Percentiles rank a stretch among this genome's conserved stretches.
phyloP scores from a whole-genome alignment of 2,888 invertebrate genomes.

The Parasteatoda lunata region DNA sequence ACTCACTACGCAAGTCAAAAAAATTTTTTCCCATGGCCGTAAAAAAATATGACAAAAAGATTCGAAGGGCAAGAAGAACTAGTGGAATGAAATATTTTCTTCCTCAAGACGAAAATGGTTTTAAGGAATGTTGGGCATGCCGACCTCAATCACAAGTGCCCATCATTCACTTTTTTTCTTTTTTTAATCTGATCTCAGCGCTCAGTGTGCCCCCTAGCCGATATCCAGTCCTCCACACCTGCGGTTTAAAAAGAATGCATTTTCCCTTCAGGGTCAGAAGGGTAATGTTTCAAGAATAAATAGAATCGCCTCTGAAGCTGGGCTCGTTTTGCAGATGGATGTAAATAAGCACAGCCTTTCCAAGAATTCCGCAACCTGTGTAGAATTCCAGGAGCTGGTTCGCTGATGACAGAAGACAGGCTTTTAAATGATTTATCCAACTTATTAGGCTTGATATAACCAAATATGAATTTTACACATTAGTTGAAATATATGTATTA shows the following conservation, averaged over 20 bases:
- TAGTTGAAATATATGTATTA: too few relatives aligned
- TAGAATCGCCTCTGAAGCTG: not conserved
- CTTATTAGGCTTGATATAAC: too few relatives aligned
- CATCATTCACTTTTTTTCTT: slow-evolving; percentile 15
- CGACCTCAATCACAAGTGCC: slow-evolving; percentile 36
- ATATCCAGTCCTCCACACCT: not conserved
- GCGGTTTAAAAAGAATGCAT: slow-evolving; percentile 1
- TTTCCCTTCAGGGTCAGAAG: not conserved
- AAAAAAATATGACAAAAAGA: slow-evolving; percentile 1
- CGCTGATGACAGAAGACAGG: too few relatives aligned
- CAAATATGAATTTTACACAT: too few relatives aligned
- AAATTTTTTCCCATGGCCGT: slow-evolving; percentile 49
- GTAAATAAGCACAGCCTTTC: too few relatives aligned
- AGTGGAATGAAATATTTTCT: slow-evolving; percentile 1
- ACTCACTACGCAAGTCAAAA: slow-evolving; percentile 26
- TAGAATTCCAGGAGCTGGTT: too few relatives aligned
- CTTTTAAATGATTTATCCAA: too few relatives aligned
- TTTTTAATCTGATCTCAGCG: not conserved
- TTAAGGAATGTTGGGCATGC: slow-evolving; percentile 59
- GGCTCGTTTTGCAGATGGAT: not conserved
- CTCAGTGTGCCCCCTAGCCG: not conserved
- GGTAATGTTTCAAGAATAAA: not conserved
- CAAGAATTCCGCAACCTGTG: too few relatives aligned
- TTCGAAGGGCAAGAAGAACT: not conserved
- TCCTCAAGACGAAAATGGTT: slow-evolving; percentile 12